Base-by-base conservation (phyloP, 2,113 vertebrate species). In the Mungos mungo region DNA sequence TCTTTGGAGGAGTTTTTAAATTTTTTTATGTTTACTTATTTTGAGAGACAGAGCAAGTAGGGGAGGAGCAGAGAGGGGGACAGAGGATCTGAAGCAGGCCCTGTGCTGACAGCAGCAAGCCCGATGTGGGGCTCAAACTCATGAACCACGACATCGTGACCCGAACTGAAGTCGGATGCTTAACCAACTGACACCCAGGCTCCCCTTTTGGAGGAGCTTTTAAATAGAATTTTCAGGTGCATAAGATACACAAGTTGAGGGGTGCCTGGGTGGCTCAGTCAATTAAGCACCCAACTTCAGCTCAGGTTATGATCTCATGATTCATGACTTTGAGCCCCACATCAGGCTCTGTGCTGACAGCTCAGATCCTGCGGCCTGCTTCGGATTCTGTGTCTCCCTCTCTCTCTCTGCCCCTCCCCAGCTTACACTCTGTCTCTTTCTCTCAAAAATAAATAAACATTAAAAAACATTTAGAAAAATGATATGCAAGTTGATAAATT, bases 141-240 rank as follows among this genome's bases (percentile, higher is more conserved):
- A 74, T 60, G 27, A 41, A 25, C 23, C 71, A 25, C 5, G 23
- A 41, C 38, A 7, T 76, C 41, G 16, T 47, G 27, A 76, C 27
- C 72, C 47, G 72, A 47, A 14, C 14, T 29, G 72, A 76, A 76
- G 25, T 47, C 72, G 47, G 41, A 29, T 8, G 14, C 25, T 76
- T 41, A 47, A 31, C 41, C 27, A 29, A 47, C 27, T 5, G 27
- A 27, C 27, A 76, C 41, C 72, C 25, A 47, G 38, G 3, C 57
- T 2, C 21, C 57, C 8, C 57, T 60, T 25, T 60, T 60, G 14
- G 27, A 60, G 71, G 38, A 79, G 18, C 14, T 94, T 95, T 83
- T 82, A 80, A 89, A 88, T 2, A 76, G 41, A 54, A 57, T 97
- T 93, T 71, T 88, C 66, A 97, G 95, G 85, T 91, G 35, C 29